Percentiles rank a stretch among this genome's conserved stretches.
These are phyloP conservation scores for Lepisosteus osseus DNA, from an alignment of 2,113 vertebrate genomes.

Conservation along the genomic window DNA sequence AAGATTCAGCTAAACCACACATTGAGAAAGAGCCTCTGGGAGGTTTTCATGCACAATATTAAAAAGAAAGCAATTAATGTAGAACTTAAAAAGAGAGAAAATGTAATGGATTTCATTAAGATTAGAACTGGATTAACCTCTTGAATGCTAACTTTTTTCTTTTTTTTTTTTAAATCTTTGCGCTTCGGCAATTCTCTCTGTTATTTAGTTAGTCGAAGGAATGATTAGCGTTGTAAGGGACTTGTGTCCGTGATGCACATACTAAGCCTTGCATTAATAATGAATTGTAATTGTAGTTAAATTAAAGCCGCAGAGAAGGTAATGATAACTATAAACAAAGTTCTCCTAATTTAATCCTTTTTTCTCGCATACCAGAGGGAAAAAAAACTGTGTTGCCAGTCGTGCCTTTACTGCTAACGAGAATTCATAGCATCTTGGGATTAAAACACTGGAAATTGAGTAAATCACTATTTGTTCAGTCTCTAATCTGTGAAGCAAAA, in stretches of 20 bases:
- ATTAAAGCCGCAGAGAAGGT: slow-evolving; percentile 9
- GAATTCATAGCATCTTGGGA: background rate
- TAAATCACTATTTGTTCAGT: too few relatives aligned
- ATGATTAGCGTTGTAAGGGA: slow-evolving; percentile 1
- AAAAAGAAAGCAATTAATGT: slow-evolving; percentile 9
- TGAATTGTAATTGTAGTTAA: slow-evolving; percentile 12
- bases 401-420: background rate
- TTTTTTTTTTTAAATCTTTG: background rate
- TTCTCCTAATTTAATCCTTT: background rate
- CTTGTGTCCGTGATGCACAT: slow-evolving; percentile 6
- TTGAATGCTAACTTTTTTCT: slow-evolving; percentile 11
- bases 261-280: slow-evolving; percentile 9
- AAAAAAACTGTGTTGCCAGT: background rate
- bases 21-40: slow-evolving; percentile 1
- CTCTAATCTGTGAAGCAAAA: too few relatives aligned
- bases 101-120: slow-evolving; percentile 15
- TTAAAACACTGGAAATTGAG: background rate
- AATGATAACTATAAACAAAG: slow-evolving; percentile 8
- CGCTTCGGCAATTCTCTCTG: background rate
- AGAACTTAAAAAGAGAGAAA: background rate
- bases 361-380: background rate
- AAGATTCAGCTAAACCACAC: background rate
- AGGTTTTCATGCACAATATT: slow-evolving; percentile 7
- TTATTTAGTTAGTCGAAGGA: background rate
- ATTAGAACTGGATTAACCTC: slow-evolving; percentile 15